Percentiles rank a stretch among this genome's conserved stretches.
Conservation (phyloP, 2,113 vertebrate species). For the Laticauda colubrina region DNA sequence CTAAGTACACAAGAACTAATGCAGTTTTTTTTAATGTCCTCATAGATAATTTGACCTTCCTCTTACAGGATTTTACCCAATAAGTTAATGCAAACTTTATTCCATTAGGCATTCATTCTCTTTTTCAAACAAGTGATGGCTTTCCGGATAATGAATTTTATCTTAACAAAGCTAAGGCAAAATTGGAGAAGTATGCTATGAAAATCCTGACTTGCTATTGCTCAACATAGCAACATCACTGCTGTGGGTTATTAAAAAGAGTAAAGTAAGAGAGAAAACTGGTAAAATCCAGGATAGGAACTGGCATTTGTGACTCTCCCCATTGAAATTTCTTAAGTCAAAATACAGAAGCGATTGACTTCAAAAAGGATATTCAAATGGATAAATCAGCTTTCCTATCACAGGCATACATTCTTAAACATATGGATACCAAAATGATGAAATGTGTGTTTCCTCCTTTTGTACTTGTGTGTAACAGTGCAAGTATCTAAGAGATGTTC, state of each 20-base stretch:
- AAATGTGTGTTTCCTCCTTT: background rate
- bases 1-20: background rate
- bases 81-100: background rate
- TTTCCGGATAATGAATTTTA: background rate
- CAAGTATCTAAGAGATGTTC: background rate
- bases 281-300: background rate
- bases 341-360: background rate
- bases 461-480: background rate
- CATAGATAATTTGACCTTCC: background rate
- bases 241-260: background rate
- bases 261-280: background rate
- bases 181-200: background rate
- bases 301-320: background rate
- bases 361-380: background rate
- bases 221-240: background rate
- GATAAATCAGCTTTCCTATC: background rate
- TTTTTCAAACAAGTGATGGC: conserved; percentile 1
- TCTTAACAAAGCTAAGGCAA: background rate
- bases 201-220: background rate
- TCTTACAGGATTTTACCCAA: background rate
- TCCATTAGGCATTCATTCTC: background rate
- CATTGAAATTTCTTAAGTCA: background rate
- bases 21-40: background rate
- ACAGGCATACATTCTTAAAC: background rate
- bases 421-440: background rate